Evolutionary conservation across 2,113 vertebrate species (phyloP).

Genomic region (Fukomys damarensis): DNA sequence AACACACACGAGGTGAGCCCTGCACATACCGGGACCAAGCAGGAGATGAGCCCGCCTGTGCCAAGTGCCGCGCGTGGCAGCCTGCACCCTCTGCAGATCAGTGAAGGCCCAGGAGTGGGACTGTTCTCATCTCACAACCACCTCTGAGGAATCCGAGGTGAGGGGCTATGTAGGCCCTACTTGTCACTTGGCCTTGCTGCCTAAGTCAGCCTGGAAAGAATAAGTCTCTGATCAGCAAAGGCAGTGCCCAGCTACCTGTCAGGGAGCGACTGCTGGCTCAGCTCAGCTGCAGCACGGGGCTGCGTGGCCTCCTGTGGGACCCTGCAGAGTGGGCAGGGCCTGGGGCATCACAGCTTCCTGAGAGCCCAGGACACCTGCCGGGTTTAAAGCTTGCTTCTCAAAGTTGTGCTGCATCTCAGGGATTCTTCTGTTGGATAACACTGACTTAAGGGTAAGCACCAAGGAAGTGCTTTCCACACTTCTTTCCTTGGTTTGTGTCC

Average conservation of each 20-base stretch:
- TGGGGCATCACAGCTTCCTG: background rate
- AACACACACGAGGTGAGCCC: background rate
- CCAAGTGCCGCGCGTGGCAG: no score
- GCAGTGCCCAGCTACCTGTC: no score
- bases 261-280: no score
- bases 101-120: no score
- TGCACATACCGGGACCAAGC: background rate
- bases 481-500: background rate
- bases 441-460: background rate
- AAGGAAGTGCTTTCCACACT: background rate
- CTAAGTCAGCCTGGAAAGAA: background rate
- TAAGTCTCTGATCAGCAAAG: background rate
- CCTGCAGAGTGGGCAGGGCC: background rate
- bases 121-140: background rate
- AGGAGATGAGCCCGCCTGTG: background rate
- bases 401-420: background rate
- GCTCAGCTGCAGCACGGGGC: no score
- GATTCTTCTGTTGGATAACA: background rate
- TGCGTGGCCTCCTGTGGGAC: no score
- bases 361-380: no score
- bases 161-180: background rate
- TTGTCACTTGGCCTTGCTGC: background rate
- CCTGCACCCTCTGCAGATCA: no score
- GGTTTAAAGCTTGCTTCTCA: background rate
- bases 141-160: background rate